These are phyloP conservation scores for Cylas formicarius DNA, from an alignment of 1,140 invertebrate genomes.

Conservation along the genomic window DNA sequence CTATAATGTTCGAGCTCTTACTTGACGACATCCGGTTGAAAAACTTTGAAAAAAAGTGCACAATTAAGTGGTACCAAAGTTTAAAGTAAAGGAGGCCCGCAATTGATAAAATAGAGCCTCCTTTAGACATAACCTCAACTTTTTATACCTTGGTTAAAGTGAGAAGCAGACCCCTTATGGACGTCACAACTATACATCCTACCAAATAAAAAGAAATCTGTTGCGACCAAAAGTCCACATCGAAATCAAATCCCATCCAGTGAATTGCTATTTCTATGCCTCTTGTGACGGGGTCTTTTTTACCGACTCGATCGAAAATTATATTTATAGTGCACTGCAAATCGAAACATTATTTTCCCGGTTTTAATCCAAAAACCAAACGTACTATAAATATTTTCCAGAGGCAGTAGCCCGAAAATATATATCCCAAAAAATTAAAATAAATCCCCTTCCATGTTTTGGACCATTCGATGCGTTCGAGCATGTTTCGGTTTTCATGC, in stretches of 20 bases:
- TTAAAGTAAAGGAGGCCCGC: no score
- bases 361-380: slow-evolving; percentile 29
- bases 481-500: slow-evolving; percentile 89
- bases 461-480: slow-evolving; percentile 90
- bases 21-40: slow-evolving; percentile 99
- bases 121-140: no score
- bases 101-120: no score
- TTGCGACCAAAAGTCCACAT: slow-evolving; percentile 98
- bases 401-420: slow-evolving; percentile 96
- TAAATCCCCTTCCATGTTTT: slow-evolving; percentile 97
- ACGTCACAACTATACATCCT: slow-evolving; percentile 97
- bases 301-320: slow-evolving; percentile 96
- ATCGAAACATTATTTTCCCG: neutral
- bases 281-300: slow-evolving; percentile 95
- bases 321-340: slow-evolving; percentile 93
- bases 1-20: slow-evolving; percentile 98
- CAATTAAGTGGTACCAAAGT: neutral
- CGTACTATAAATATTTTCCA: slow-evolving; percentile 99
- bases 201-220: slow-evolving; percentile 96
- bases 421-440: slow-evolving; percentile 97
- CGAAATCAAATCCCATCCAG: slow-evolving; percentile 94
- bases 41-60: slow-evolving; percentile 65
- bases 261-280: slow-evolving; percentile 96
- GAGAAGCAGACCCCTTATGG: slow-evolving; percentile 89
- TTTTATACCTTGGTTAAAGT: slow-evolving; percentile 89